These are phyloP conservation scores for Brenthis ino DNA, from an alignment of 2,888 invertebrate species.

Conservation along the genomic window DNA sequence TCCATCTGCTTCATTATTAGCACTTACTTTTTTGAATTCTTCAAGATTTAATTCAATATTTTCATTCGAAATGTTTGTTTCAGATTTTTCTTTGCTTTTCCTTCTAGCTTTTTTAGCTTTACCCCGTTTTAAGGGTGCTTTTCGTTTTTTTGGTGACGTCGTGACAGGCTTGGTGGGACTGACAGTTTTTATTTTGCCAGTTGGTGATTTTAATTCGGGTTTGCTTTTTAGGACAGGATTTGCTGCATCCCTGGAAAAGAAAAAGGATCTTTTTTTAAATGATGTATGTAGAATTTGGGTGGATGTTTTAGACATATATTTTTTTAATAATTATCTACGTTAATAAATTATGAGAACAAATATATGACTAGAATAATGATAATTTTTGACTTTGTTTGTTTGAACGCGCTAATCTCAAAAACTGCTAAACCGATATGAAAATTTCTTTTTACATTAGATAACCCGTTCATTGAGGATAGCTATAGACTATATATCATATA, in stretches of 20 bases:
- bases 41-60: constrained; percentile 24
- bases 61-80: background rate
- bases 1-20: background rate
- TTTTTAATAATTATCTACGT: too few species aligned
- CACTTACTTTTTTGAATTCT: constrained; percentile 14
- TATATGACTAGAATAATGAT: too few species aligned
- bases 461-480: too few species aligned
- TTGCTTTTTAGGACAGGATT: constrained; percentile 17
- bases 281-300: background rate
- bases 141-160: constrained; percentile 31
- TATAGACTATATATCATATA: too few species aligned
- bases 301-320: too few species aligned
- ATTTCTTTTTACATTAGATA: too few species aligned
- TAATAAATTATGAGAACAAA: too few species aligned
- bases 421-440: too few species aligned
- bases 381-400: too few species aligned
- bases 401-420: too few species aligned
- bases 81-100: constrained; percentile 26
- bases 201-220: constrained; percentile 31
- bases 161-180: constrained; percentile 35
- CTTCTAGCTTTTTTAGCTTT: constrained; percentile 11
- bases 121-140: constrained; percentile 11
- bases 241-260: constrained; percentile 13
- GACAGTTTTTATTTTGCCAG: constrained; percentile 37
- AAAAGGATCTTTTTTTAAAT: background rate